Conservation (phyloP, 2,113 vertebrate genomes). For the Amphiprion ocellaris region DNA sequence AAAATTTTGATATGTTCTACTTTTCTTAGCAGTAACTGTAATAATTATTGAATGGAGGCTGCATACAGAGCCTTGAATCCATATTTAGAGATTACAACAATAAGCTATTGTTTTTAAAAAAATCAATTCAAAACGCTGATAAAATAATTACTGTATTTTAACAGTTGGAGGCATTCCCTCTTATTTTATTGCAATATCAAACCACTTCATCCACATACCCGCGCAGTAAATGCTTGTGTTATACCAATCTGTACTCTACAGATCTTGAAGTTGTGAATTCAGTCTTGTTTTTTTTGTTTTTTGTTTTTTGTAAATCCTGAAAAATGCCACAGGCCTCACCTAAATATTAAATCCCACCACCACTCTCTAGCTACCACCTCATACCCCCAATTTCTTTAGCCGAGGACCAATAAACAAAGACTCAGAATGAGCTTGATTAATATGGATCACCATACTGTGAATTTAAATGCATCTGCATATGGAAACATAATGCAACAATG, state of each 20-base stretch:
- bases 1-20: slow-evolving; percentile 76
- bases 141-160: slow-evolving; percentile 72
- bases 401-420: slow-evolving; percentile 53
- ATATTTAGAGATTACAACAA: slow-evolving; percentile 66
- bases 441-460: slow-evolving; percentile 7
- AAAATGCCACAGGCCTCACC: slow-evolving; percentile 59
- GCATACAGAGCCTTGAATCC: slow-evolving; percentile 59
- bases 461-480: background rate
- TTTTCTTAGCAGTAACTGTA: slow-evolving; percentile 71
- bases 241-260: slow-evolving; percentile 53
- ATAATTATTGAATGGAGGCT: slow-evolving; percentile 66
- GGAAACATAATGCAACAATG: slow-evolving; percentile 14
- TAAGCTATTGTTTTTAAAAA: slow-evolving; percentile 45
- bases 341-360: slow-evolving; percentile 41
- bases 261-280: slow-evolving; percentile 32
- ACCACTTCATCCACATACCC: slow-evolving; percentile 70
- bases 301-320: slow-evolving; percentile 42
- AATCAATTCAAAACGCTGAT: slow-evolving; percentile 72
- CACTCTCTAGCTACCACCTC: background rate
- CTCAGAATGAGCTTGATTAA: background rate
- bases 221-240: slow-evolving; percentile 69
- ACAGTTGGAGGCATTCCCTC: slow-evolving; percentile 69
- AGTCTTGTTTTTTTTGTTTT: slow-evolving; percentile 1
- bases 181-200: slow-evolving; percentile 82
- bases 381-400: background rate